These are phyloP conservation scores for Lycorma delicatula DNA, from an alignment of 1,140 invertebrate species.

Conservation along the genomic window DNA sequence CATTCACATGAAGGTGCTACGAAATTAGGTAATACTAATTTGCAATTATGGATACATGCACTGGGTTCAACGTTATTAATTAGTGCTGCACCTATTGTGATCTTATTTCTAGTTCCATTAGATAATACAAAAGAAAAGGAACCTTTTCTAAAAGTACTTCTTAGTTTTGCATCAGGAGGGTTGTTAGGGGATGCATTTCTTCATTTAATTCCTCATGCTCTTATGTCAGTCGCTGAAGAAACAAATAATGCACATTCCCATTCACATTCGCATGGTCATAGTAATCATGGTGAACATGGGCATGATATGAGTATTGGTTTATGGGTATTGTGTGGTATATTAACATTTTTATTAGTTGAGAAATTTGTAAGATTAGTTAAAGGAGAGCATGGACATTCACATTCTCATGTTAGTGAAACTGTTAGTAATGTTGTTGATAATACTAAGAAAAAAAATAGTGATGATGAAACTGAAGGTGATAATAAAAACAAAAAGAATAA, in stretches of 20 bases:
- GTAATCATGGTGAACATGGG: slow-evolving; percentile 41
- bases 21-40: slow-evolving; percentile 32
- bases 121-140: slow-evolving; percentile 77
- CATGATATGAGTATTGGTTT: slow-evolving; percentile 83
- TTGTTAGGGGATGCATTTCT: slow-evolving; percentile 92
- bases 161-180: slow-evolving; percentile 92
- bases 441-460: slow-evolving; percentile 28
- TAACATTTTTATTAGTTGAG: slow-evolving; percentile 84
- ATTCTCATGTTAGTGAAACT: slow-evolving; percentile 30
- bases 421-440: slow-evolving; percentile 16
- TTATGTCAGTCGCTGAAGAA: slow-evolving; percentile 46
- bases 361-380: slow-evolving; percentile 87
- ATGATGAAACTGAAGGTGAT: slow-evolving; percentile 17
- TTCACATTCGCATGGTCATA: slow-evolving; percentile 45
- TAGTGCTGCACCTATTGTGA: slow-evolving; percentile 86
- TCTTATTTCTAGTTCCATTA: slow-evolving; percentile 89
- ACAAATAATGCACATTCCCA: no score
- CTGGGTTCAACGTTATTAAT: slow-evolving; percentile 85
- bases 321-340: slow-evolving; percentile 83
- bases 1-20: no score
- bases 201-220: slow-evolving; percentile 92
- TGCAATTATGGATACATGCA: slow-evolving; percentile 67
- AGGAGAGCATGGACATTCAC: slow-evolving; percentile 62
- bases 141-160: slow-evolving; percentile 75
- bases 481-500: slow-evolving; percentile 21